phyloP scores from a whole-genome alignment of 2,888 invertebrate species.

The Cryptocheilus praepositus region DNA sequence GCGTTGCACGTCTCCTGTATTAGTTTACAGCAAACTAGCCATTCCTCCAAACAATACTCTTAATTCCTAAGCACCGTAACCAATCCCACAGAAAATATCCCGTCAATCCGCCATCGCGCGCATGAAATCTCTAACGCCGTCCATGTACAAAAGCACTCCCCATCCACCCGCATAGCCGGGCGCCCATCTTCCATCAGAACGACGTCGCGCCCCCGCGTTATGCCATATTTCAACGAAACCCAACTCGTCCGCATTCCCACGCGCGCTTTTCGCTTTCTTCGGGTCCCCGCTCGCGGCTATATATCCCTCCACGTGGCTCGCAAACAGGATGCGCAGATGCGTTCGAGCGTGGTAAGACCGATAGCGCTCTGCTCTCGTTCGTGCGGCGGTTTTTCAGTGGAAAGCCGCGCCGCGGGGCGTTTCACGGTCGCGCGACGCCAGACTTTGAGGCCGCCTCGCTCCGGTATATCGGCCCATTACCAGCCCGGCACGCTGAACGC shows the following conservation, averaged over 20 bases:
- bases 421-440: slow-evolving; percentile 63
- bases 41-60: too few relatives aligned
- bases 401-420: slow-evolving; percentile 36
- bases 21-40: too few relatives aligned
- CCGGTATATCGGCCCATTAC: slow-evolving; percentile 64
- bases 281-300: background rate
- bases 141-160: background rate
- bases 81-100: background rate
- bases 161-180: background rate
- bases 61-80: too few relatives aligned
- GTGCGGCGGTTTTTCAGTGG: slow-evolving; percentile 50
- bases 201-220: too few relatives aligned
- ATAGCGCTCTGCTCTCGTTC: slow-evolving; percentile 52
- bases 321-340: slow-evolving; percentile 53
- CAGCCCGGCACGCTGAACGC: slow-evolving; percentile 64
- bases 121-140: background rate
- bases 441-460: slow-evolving; percentile 61
- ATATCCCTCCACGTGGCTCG: slow-evolving; percentile 15
- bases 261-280: too few relatives aligned
- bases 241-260: too few relatives aligned
- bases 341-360: slow-evolving; percentile 63
- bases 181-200: too few relatives aligned
- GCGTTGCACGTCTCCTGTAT: too few relatives aligned
- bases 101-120: background rate
- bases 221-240: too few relatives aligned